Evolutionary conservation across 2,888 invertebrate species (phyloP).

Genomic region (Pristionchus japonicus): DNA sequence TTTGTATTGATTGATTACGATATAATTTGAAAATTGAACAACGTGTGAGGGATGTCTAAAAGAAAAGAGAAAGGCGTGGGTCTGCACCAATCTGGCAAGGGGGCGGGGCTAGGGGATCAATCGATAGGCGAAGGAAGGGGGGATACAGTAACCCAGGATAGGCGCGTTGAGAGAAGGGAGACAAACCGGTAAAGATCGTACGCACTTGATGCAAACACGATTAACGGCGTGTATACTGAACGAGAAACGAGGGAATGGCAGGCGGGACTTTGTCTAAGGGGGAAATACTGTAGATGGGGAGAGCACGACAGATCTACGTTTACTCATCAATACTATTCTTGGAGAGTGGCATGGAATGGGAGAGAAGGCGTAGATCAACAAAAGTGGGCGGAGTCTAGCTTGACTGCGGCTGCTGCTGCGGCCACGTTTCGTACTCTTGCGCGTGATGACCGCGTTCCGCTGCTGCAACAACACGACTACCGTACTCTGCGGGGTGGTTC

Average conservation of each 20-base stretch:
- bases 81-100: not conserved
- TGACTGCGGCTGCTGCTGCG: not conserved
- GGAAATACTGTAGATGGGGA: not conserved
- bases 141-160: not conserved
- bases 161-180: not conserved
- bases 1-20: not conserved
- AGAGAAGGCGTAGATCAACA: constrained; percentile 13
- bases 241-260: not conserved
- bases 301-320: not conserved
- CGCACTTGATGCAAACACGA: not conserved
- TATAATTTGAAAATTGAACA: not conserved
- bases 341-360: not conserved
- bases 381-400: not conserved
- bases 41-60: not conserved
- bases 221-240: not conserved
- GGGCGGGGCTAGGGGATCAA: not conserved
- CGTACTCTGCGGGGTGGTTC: not conserved
- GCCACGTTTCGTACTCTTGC: constrained; percentile 20
- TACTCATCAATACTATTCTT: constrained; percentile 19
- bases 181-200: not conserved
- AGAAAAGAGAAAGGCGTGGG: not conserved
- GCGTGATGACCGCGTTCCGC: not conserved
- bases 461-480: constrained; percentile 1
- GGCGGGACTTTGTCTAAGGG: not conserved
- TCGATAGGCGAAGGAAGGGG: not conserved